Base-by-base conservation (phyloP, 2,797 vertebrate species). In the Sebastolobus altivelis region DNA sequence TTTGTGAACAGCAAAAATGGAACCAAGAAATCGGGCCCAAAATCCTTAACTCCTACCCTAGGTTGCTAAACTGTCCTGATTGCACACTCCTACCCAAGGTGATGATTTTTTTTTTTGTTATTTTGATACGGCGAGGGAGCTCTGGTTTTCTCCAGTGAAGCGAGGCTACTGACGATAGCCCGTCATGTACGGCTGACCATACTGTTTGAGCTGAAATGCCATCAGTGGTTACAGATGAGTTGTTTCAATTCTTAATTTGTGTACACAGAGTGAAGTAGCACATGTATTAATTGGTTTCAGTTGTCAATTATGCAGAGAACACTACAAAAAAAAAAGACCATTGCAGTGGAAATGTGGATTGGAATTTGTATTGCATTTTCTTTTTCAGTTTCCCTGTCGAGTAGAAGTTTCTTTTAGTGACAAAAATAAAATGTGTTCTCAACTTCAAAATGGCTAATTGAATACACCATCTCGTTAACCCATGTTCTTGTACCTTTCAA, bases 41-140 rank as follows among this genome's bases (percentile, higher is more conserved):
- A 95, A 90, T 96, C 95, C 96, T 97, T 96, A 93, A 96, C 96
- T 96, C 87, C 81, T 94, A 96, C 92, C 96, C 96, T 97, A 97
- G 96, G 96, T 96, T 88, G 96, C 88, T 92, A 86, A 94, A 84
- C 95, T 95, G 95, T 95, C 94, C 88, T 95, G 83, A 94, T 94
- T 94, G 96, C 96, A 96, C 96, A 97, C 96, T 96, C 96, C 95
- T 96, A 95, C 96, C 96, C 96, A 95, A 96, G 95, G 96, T 95
- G 95, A 96, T 82, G 37, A 80, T 80, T 90, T 89, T 88, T 79
- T 80, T 90, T 89, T 88, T 79, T 80, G 84, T 87, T 81, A 29
- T 81, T 79, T 84, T 62, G 74, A 82, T 27, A 68, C 58, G 82
- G 78, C 74, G 83, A 88, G 66, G 82, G 74, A 87, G 25, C 84